Evolutionary conservation across 2,797 vertebrate species (phyloP).

Genomic region (Hyperoplus lanceolatus): DNA sequence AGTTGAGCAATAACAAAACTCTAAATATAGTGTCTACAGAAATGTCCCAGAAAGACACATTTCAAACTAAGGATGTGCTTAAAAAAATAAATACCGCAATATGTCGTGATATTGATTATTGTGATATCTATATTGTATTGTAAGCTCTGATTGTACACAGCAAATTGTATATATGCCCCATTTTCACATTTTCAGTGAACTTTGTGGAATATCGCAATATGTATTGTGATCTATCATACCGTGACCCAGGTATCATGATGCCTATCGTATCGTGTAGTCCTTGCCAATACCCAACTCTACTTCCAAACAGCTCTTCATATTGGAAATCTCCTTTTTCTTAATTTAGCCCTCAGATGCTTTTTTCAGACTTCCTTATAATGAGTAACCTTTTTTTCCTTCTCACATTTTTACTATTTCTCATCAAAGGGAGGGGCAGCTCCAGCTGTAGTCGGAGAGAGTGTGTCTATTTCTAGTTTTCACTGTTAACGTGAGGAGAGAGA

Average conservation of each 20-base stretch:
- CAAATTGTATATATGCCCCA: no score
- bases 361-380: conserved; percentile 28
- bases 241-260: no score
- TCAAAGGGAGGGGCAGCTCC: conserved; percentile 82
- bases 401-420: conserved; percentile 64
- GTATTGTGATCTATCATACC: no score
- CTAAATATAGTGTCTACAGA: background rate
- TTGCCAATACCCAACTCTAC: background rate
- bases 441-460: conserved; percentile 76
- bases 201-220: no score
- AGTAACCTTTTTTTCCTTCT: conserved; percentile 12
- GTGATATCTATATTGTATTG: no score
- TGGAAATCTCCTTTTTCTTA: conserved; percentile 9
- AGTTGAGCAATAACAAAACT: conserved; percentile 22
- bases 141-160: no score
- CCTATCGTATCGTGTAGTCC: no score
- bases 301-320: conserved; percentile 3
- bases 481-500: conserved; percentile 71
- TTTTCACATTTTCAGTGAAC: no score
- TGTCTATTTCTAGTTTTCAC: conserved; percentile 83
- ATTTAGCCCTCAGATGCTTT: background rate
- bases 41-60: background rate
- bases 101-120: no score
- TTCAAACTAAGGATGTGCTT: background rate
- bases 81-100: no score